A percentile compares a stretch with the other conserved stretches of the same genome.
Conservation (phyloP, 1,140 invertebrate genomes). For the Drosophila athabasca region DNA sequence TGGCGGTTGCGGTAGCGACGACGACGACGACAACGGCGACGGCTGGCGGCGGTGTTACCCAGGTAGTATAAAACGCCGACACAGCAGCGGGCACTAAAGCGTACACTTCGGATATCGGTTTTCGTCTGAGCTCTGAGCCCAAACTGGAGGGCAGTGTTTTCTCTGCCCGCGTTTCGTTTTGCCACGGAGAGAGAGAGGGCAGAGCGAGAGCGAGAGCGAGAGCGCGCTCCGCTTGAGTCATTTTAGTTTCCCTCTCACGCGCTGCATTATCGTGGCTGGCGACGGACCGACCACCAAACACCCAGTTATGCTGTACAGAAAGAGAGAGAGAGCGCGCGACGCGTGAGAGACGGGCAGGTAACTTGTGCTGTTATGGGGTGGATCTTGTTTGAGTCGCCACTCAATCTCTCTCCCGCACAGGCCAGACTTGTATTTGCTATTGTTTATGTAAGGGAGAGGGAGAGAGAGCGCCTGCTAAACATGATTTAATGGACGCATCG, state of each 20-base stretch:
- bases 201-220: conserved; percentile 4
- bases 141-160: conserved; percentile 32
- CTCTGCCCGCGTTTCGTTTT: conserved; percentile 1
- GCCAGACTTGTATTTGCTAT: too few species aligned
- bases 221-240: conserved; percentile 2
- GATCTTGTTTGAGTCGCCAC: conserved; percentile 57
- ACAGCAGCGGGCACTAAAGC: conserved; percentile 77
- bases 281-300: not conserved
- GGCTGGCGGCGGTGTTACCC: conserved; percentile 28
- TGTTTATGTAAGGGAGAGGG: too few species aligned
- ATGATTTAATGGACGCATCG: too few species aligned
- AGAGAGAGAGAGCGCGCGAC: conserved; percentile 3
- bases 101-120: conserved; percentile 75
- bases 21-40: conserved; percentile 11
- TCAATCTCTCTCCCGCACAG: conserved; percentile 11
- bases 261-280: conserved; percentile 10
- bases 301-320: not conserved
- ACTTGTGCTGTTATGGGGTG: conserved; percentile 51
- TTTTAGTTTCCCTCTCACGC: not conserved
- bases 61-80: conserved; percentile 67
- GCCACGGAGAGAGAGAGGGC: conserved; percentile 15
- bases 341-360: conserved; percentile 39
- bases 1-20: too few species aligned
- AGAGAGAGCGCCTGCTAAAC: too few species aligned
- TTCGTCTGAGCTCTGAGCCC: conserved; percentile 60